Percentiles rank a stretch among this genome's conserved stretches.
Conservation (phyloP, 2,113 vertebrate genomes). For the Dissostichus mawsoni region DNA sequence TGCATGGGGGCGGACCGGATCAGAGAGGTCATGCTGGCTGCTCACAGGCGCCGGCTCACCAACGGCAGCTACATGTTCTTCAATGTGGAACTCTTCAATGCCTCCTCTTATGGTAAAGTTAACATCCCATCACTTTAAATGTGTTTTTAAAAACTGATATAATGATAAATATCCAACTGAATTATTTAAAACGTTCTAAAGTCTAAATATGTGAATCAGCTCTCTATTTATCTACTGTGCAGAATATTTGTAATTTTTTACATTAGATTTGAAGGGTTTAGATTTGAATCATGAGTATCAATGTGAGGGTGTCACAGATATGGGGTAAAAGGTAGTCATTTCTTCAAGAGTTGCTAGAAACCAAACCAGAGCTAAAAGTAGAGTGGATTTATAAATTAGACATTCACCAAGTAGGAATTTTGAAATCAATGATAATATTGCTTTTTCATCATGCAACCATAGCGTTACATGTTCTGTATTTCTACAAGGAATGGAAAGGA, state of each 20-base stretch:
- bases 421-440: not conserved
- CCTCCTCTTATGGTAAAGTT: conserved; percentile 92
- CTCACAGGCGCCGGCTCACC: conserved; percentile 91
- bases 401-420: not conserved
- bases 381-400: not conserved
- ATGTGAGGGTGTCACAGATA: not conserved
- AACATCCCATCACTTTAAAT: not conserved
- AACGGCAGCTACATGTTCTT: conserved; percentile 92
- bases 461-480: not conserved
- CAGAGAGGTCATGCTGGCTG: conserved; percentile 94
- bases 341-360: not conserved
- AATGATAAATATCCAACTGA: not conserved
- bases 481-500: not conserved
- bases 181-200: not conserved
- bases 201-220: not conserved
- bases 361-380: not conserved
- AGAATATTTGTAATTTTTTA: not conserved
- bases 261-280: too few species aligned
- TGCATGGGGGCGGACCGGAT: conserved; percentile 91
- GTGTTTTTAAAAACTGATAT: not conserved
- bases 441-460: not conserved
- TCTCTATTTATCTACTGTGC: not conserved
- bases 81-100: conserved; percentile 98
- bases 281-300: not conserved
- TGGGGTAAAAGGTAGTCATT: not conserved